Base-by-base conservation (phyloP, 2,113 vertebrate species). In the Motacilla alba region DNA sequence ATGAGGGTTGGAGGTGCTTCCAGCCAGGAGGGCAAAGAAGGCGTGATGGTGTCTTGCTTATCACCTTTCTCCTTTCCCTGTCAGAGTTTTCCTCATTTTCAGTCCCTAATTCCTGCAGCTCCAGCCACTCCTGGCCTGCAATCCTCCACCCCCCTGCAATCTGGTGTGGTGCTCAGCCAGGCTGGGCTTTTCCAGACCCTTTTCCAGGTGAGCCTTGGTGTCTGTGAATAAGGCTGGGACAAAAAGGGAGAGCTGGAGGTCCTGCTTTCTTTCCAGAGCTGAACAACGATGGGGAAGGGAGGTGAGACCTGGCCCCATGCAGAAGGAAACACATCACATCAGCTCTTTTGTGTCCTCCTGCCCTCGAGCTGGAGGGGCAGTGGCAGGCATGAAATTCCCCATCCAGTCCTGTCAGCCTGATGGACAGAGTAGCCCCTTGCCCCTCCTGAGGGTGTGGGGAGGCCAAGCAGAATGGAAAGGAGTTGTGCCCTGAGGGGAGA, bases 321-420 rank as follows among this genome's bases (percentile, higher is more conserved):
- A 62, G 70, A 39, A 66, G 28, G 50, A 37, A 69, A 62, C 26
- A 18, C 2, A 2, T 0, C 3, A 1, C 49, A 56, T 46, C 27
- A 64, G 17, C 39, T 69, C 55, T 50, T 74, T 80, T 53, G 11
- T 39, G 15, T 63, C 46, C 84, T 88, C 22, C 35, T 87, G 73
- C 50, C 83, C 77, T 81, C 1, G 0, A 76, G 91, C 86, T 46
- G 41, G 31, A 83, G 28, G 17, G 13, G 10, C 64, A 75, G 26
- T 68, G 83, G 46, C 93, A 90, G 67, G 79, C 70, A 49, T 85
- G 72, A 90, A 64, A 93, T 94, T 85, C 44, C 66, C 30, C 49
- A 30, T 39, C 35, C 39, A 4, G 24, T 60, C 39, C 39, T 76
- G 31, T 86, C 89, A 93, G 33, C 31, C 33, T 80, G 89, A 85